Evolutionary conservation across 1,140 invertebrate genomes (phyloP), one percentile per base, ranked within the genome.

Genomic region (Lepidurus apus): DNA sequence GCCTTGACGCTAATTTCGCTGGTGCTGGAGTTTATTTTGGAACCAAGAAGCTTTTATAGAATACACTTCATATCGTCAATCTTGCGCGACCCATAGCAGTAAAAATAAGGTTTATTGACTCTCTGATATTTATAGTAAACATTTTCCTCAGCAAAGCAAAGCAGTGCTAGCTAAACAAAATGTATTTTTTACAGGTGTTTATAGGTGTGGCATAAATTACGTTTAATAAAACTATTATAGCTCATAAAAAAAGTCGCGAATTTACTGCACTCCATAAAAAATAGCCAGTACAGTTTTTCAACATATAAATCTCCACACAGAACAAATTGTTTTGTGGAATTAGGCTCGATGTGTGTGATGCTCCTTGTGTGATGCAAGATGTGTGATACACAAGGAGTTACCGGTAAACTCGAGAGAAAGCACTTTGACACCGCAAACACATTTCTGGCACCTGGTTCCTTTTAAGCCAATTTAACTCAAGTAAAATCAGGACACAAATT

Each of bases 21-120:
- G 53, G 53, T 65, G 53, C 53, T 65, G 53, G n/a, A 65, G 53
- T 65, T 65, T 21, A 65, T 65, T 65, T 65, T 65, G 21, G 53
- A 65, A 65, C 53, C 53, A 65, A 65, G 53, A 65, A 65, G 4
- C 21, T 21, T 65, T 65, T n/a, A 65, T 11, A 65, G 53, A 65
- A 65, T 65, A 21, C 17, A 65, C 21, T 65, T 65, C 53, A 65
- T 65, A 13, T 21, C 53, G 53, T 65, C 21, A 65, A 65, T 65
- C 53, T 65, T 65, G 8, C 53, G 6, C 9, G 13, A 65, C 53
- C 53, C n/a, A 65, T 65, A 21, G 21, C 53, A 21, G 53, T 65
- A 65, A 65, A 21, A 65, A 65, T 21, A 13, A 65, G 34, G 17
- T 65, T 65, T 65, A 65, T 65, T 65, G 53, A 65, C 53, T n/a